Evolutionary conservation across 2,797 vertebrate species (phyloP), one percentile per base, ranked within the genome.

Genomic region (Pampus argenteus): DNA sequence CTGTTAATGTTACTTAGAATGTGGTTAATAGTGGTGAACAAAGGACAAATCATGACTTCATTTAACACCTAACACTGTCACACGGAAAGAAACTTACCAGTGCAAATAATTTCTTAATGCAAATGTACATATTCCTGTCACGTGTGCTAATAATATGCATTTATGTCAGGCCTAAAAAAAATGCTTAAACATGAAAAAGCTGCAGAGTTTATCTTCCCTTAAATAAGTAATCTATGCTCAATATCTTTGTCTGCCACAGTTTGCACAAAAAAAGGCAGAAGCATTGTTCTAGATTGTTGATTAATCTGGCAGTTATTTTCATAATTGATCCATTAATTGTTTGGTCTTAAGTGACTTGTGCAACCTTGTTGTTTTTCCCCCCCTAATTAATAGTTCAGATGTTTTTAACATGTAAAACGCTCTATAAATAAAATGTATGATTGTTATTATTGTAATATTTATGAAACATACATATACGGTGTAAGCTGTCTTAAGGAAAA

Each of bases 31-130:
- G 22, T 58, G 47, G 26, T 31, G 20, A 28, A 36, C 56, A 29
- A 58, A 49, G 23, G 10, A 28, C 25, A 17, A 62, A 51, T 2
- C 34, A 22, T 73, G 50, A 44, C 34, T 36, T 25, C 8, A 36
- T 70, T 66, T 70, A 51, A 45, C 44, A 25, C 28, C 44, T 45
- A 20, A 14, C 31, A 52, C 47, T 40, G 17, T 67, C 31, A 44
- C 28, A 40, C 15, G 48, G 36, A 1, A 22, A 59, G 20, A 17
- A 49, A 23, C 14, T 45, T 45, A 20, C 22, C 18, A n/a, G 3
- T 70, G 26, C 13, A 71, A 13, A 42, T 15, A 15, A 2, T 42
- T 7, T 18, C 17, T 15, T 38, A 9, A 34, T 13, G 14, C 15
- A 28, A 13, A 28, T 50, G 2, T 22, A 10, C 2, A 11, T 6